phyloP scores from a whole-genome alignment of 2,888 invertebrate species.

The Listrodromus nycthemerus region DNA sequence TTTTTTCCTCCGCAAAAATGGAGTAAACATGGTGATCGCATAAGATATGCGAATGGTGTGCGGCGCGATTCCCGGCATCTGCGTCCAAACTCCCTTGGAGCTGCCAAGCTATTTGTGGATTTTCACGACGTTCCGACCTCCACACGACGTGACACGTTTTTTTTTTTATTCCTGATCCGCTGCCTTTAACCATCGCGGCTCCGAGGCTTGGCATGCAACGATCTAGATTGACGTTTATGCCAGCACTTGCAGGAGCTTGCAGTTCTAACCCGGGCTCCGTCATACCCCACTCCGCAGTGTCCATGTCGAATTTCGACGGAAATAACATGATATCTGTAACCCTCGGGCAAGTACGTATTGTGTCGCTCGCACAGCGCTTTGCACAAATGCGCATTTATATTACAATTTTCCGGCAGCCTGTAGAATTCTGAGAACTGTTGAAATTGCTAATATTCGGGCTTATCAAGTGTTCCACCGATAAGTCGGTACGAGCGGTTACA shows the following conservation, averaged over 20 bases:
- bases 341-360: not conserved
- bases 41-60: conserved; percentile 39
- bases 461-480: conserved; percentile 27
- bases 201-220: conserved; percentile 1
- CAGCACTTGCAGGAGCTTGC: not conserved
- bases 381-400: not conserved
- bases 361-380: conserved; percentile 15
- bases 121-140: conserved; percentile 22
- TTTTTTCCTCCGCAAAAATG: not conserved
- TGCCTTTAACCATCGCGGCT: not conserved
- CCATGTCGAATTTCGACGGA: not conserved
- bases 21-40: conserved; percentile 25
- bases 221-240: conserved; percentile 16
- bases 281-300: conserved; percentile 4
- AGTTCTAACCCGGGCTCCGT: not conserved
- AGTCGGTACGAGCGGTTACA: not conserved
- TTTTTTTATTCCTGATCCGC: not conserved
- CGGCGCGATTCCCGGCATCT: conserved; percentile 32
- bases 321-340: not conserved
- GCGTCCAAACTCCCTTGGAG: not conserved
- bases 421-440: not conserved
- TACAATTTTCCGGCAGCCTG: conserved; percentile 7
- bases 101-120: conserved; percentile 3
- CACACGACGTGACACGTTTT: conserved; percentile 14
- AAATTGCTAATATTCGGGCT: conserved; percentile 23